Evolutionary conservation across 2,797 vertebrate species (phyloP), one percentile per base, ranked within the genome.

Genomic region (Hylomyscus alleni): DNA sequence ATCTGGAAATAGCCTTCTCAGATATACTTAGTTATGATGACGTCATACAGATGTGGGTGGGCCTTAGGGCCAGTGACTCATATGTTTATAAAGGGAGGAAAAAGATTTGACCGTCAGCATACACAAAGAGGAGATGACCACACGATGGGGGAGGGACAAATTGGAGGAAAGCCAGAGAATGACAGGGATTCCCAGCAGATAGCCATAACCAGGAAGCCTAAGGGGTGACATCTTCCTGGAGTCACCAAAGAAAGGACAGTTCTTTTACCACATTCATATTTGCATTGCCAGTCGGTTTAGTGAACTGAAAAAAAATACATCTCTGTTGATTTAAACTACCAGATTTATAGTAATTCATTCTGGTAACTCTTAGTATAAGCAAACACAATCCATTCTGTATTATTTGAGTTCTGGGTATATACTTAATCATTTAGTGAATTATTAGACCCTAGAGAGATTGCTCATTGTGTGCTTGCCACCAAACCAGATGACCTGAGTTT

Each of bases 1-100:
- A 96, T 93, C 89, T 95, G 81, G 93, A 94, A 95, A 87, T 31
- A 83, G 80, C 47, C 69, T 96, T 93, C 65, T 52, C 19, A 93
- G 52, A 82, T 19, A 11, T 47, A 85, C 67, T 93, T 76, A 69
- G 44, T 89, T 89, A 93, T 82, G 58, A 72, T 81, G 47, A 96
- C 80, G 52, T 93, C 56, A 44, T 37, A 75, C 26, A 50, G 22
- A 65, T 65, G 73, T 65, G 56, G 40, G 56, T 69, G 31, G 52
- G 82, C 60, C 37, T 22, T 92, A 89, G 65, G 29, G 62, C 62
- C 12, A 90, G 62, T 1, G n/a, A 62, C 1, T 91, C 29, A 3
- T 82, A 1, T 89, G 54, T 91, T 93, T 78, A 56, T 52, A 47
- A 77, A 72, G 91, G 47, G 75, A 95, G 56, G 37, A 19, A 92